A percentile compares a stretch with the other conserved stretches of the same genome.
These are phyloP conservation scores for Desmodus rotundus DNA, from an alignment of 2,113 vertebrate genomes.

Conservation along the genomic window DNA sequence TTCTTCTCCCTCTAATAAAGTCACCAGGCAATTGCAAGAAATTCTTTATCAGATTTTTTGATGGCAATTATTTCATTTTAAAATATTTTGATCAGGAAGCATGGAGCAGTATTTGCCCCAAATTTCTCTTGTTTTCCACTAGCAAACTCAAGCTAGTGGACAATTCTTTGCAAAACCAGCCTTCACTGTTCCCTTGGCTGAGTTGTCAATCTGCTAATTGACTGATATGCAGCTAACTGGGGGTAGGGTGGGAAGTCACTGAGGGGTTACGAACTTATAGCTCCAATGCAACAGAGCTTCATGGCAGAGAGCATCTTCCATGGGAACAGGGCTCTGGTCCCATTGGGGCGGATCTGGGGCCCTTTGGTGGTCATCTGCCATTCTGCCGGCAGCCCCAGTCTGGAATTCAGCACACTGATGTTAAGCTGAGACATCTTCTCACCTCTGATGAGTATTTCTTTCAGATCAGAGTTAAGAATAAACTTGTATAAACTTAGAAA, in stretches of 20 bases:
- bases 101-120: neutral
- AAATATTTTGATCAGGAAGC: neutral
- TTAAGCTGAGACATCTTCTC: neutral
- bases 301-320: neutral
- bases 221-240: neutral
- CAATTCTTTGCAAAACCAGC: neutral
- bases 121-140: neutral
- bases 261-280: neutral
- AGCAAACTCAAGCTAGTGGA: neutral
- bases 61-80: neutral
- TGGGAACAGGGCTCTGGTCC: neutral
- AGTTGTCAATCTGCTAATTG: conserved; percentile 6
- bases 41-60: conserved; percentile 19
- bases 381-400: neutral
- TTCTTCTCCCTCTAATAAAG: conserved; percentile 40
- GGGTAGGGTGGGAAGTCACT: neutral
- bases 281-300: neutral
- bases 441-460: neutral
- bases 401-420: neutral
- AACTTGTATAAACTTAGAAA: neutral
- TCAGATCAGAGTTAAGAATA: neutral
- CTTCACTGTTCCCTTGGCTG: neutral
- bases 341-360: neutral
- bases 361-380: neutral
- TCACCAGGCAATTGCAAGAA: conserved; percentile 39